These are phyloP conservation scores for Rhamnusium bicolor DNA, from an alignment of 2,888 invertebrate species.

Conservation along the genomic window DNA sequence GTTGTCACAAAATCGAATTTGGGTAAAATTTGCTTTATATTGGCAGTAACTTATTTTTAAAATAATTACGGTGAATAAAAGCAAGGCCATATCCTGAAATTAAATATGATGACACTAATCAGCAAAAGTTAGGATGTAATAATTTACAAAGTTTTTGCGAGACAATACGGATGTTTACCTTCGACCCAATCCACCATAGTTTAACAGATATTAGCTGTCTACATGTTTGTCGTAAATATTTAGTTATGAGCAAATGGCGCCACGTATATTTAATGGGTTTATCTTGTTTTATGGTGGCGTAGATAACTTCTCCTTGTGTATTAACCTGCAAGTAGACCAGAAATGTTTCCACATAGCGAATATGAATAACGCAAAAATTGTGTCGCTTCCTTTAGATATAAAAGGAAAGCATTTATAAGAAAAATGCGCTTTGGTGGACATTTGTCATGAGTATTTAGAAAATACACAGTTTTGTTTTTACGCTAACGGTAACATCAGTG, in stretches of 20 bases:
- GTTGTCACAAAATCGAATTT: too few species aligned
- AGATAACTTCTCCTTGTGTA: not conserved
- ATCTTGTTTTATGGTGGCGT: not conserved
- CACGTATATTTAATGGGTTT: not conserved
- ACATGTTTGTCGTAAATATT: not conserved
- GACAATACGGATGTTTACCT: too few species aligned
- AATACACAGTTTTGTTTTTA: constrained; percentile 30
- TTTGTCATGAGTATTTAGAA: constrained; percentile 30
- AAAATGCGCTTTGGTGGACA: constrained; percentile 19
- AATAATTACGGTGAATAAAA: too few species aligned
- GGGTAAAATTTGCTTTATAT: too few species aligned
- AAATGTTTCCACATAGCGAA: not conserved
- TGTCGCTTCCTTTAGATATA: constrained; percentile 9
- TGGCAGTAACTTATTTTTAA: too few species aligned
- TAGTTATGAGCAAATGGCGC: not conserved
- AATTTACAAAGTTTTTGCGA: too few species aligned
- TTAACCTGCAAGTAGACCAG: not conserved
- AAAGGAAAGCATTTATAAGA: constrained; percentile 29
- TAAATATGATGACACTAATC: too few species aligned
- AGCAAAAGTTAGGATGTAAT: too few species aligned
- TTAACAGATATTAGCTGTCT: not conserved
- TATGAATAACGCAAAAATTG: not conserved
- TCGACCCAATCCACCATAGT: not conserved
- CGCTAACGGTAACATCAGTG: constrained; percentile 8
- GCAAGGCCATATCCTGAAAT: too few species aligned